Percentiles rank a stretch among this genome's conserved stretches.
Evolutionary conservation across 2,113 vertebrate species (phyloP).

Genomic region (Phalacrocorax carbo): DNA sequence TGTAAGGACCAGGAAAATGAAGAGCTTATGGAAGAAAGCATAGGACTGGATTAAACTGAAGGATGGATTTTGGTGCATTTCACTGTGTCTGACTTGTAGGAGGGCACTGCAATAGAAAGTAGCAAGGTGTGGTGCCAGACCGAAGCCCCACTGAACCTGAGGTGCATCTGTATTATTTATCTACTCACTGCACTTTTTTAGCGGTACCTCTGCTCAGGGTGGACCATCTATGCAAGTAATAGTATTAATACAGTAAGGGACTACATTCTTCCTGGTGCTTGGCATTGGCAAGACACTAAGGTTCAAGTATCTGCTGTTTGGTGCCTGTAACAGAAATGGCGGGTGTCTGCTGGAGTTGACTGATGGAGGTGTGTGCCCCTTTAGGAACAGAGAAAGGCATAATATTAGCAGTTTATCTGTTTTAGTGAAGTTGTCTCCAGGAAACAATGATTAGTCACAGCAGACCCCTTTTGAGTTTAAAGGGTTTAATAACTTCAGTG

Average conservation of each 20-base stretch:
- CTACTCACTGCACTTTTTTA: neutral
- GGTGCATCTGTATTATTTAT: neutral
- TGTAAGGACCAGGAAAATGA: neutral
- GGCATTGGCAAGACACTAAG: neutral
- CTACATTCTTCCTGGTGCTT: neutral
- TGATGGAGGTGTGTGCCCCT: neutral
- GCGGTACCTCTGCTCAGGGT: neutral
- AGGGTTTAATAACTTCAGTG: slow-evolving; percentile 72
- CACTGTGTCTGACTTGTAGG: neutral
- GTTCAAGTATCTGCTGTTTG: neutral
- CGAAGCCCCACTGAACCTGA: neutral
- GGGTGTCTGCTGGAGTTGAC: neutral
- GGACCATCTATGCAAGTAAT: neutral
- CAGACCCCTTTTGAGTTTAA: slow-evolving; percentile 70
- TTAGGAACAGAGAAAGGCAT: slow-evolving; percentile 18
- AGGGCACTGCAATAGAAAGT: neutral
- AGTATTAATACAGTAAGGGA: neutral
- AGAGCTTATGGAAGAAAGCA: neutral
- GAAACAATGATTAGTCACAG: slow-evolving; percentile 84
- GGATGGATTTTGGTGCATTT: neutral
- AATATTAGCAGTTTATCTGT: slow-evolving; percentile 84
- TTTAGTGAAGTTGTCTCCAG: slow-evolving; percentile 79
- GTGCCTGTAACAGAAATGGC: neutral
- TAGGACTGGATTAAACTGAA: neutral
- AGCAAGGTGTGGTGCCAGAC: neutral